A percentile compares a stretch with the other conserved stretches of the same genome.
These are phyloP conservation scores for Vombatus ursinus DNA, from an alignment of 2,113 vertebrate genomes.

Conservation along the genomic window DNA sequence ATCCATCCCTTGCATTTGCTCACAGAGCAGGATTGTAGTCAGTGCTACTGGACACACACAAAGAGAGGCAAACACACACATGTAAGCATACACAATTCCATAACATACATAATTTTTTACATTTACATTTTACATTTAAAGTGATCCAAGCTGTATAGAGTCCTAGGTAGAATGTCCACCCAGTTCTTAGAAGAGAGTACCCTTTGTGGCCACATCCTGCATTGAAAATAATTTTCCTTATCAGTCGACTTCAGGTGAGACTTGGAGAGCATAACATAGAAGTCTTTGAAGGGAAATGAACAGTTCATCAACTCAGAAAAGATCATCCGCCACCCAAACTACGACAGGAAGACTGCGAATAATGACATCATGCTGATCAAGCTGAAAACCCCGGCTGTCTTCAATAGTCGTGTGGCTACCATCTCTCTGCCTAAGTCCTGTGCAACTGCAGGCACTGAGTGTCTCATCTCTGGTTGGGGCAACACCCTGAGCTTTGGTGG, in stretches of 20 bases:
- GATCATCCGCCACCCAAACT: constrained; percentile 66
- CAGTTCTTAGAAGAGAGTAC: fast-evolving
- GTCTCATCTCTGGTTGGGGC: constrained; percentile 90
- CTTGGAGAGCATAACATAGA: constrained; percentile 75
- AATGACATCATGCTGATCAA: constrained; percentile 91
- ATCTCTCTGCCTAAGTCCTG: constrained; percentile 86
- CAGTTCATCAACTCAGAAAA: constrained; percentile 67
- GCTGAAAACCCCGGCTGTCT: constrained; percentile 77
- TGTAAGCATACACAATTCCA: no score
- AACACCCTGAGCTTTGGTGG: constrained; percentile 84
- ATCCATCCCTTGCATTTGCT: no score
- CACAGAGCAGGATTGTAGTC: no score
- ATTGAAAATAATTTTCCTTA: neutral
- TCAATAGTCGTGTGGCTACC: constrained; percentile 79
- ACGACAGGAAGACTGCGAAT: constrained; percentile 80
- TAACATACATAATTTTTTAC: no score
- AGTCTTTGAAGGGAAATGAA: constrained; percentile 12
- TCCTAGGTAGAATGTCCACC: neutral
- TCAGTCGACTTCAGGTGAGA: constrained; percentile 72
- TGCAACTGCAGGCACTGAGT: constrained; percentile 80
- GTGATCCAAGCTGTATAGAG: neutral
- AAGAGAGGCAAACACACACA: no score
- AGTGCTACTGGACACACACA: neutral
- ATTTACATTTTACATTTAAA: no score
- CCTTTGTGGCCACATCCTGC: neutral